Conservation (phyloP, 1,140 invertebrate species). For the Macrostomum lignano region DNA sequence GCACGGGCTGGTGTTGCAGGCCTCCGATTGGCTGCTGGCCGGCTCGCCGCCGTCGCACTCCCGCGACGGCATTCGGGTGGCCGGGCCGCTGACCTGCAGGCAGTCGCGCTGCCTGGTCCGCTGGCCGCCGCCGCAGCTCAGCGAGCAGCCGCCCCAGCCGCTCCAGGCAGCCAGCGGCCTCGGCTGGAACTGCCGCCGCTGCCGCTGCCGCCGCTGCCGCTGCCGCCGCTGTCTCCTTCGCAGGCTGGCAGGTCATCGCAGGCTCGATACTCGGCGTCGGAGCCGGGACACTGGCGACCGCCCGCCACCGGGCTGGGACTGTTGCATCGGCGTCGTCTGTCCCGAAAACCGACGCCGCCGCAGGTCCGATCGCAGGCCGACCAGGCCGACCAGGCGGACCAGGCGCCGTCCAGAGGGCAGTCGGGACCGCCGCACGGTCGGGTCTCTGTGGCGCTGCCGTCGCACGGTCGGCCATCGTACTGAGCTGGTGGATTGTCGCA, state of each 20-base stretch:
- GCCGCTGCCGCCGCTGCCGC: too few species aligned
- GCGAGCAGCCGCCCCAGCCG: slow-evolving; percentile 36
- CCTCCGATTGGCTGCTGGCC: neutral
- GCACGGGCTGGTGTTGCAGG: too few species aligned
- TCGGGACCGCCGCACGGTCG: neutral
- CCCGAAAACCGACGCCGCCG: slow-evolving; percentile 9
- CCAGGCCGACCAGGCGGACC: slow-evolving; percentile 9
- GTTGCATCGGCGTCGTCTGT: slow-evolving; percentile 11
- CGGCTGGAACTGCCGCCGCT: too few species aligned
- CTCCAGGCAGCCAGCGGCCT: slow-evolving; percentile 35
- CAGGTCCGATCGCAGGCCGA: slow-evolving; percentile 7
- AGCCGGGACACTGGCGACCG: slow-evolving; percentile 10
- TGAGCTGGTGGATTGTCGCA: too few species aligned
- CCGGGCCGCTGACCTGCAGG: too few species aligned
- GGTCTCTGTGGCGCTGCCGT: neutral
- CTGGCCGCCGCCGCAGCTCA: slow-evolving; percentile 36
- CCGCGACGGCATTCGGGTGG: too few species aligned
- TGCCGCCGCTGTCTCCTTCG: too few species aligned
- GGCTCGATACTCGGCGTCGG: neutral
- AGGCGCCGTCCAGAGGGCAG: slow-evolving; percentile 10
- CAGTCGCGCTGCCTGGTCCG: slow-evolving; percentile 34
- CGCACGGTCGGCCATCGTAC: too few species aligned
- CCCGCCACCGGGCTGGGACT: slow-evolving; percentile 12
- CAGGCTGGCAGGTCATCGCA: too few species aligned
- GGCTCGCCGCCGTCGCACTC: slow-evolving; percentile 9